phyloP scores from a whole-genome alignment of 2,797 vertebrate species.

The Schizothorax lantsangensis region DNA sequence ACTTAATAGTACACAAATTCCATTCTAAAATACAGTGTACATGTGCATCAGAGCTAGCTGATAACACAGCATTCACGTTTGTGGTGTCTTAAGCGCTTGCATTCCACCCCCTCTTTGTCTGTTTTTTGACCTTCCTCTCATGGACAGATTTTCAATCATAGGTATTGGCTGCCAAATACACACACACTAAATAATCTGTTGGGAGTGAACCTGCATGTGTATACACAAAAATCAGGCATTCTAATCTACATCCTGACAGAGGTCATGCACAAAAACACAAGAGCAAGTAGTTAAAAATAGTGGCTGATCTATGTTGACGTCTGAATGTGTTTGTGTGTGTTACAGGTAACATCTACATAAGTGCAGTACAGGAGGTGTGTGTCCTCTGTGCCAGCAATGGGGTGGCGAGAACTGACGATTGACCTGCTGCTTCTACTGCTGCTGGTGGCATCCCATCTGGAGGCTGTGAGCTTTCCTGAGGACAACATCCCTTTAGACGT shows the following conservation, averaged over 20 bases:
- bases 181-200: slow-evolving; percentile 23
- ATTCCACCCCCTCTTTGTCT: slow-evolving; percentile 55
- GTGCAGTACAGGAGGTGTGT: slow-evolving; percentile 78
- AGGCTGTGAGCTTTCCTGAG: slow-evolving; percentile 94
- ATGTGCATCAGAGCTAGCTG: slow-evolving; percentile 5
- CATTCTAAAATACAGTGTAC: neutral
- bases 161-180: slow-evolving; percentile 43
- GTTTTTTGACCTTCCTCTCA: slow-evolving; percentile 82
- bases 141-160: slow-evolving; percentile 77
- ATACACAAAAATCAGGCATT: neutral
- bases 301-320: slow-evolving; percentile 23
- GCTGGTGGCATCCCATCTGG: slow-evolving; percentile 72
- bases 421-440: slow-evolving; percentile 82
- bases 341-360: slow-evolving; percentile 83
- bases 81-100: neutral
- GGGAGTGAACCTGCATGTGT: slow-evolving; percentile 3
- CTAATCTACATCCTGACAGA: slow-evolving; percentile 15
- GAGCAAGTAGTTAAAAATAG: slow-evolving; percentile 6
- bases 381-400: slow-evolving; percentile 84
- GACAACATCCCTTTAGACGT: slow-evolving; percentile 87
- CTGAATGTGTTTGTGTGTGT: slow-evolving; percentile 66
- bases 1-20: neutral
- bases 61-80: neutral
- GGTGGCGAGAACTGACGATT: slow-evolving; percentile 80
- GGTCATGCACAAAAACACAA: slow-evolving; percentile 24